Base-by-base conservation (phyloP, 2,113 vertebrate species). In the Oxyruncus cristatus region DNA sequence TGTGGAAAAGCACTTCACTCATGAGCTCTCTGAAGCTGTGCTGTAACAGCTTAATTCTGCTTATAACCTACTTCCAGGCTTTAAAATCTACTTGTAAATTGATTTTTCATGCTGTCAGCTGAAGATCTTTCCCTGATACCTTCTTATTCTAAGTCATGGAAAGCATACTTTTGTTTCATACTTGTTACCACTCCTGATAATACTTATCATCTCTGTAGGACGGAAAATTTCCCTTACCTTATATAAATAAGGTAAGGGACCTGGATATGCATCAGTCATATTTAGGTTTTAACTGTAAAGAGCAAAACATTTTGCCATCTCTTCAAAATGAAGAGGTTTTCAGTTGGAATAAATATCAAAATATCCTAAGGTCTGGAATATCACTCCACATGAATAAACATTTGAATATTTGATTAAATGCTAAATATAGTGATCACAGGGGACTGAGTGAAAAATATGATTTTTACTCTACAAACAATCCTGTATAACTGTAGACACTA, bases 31-130 rank as follows among this genome's bases (percentile, higher is more conserved):
- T 75, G n/a, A 80, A 66, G 37, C 41, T 87, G 17, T 24, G 28
- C 28, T 91, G 46, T 41, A 89, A 76, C 17, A 77, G 32, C 26
- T 84, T 88, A 79, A 76, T 89, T 94, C 75, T 74, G 12, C 22
- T 93, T 42, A 41, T 61, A 88, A 35, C 28, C 67, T 77, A 83
- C 23, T 58, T 82, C 53, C 26, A 93, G 52, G 22, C 26, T 94
- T 93, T 85, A 92, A 92, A 94, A 84, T 88, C 39, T 95, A n/a
- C 63, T 80, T 88, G 35, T 67, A 96, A 91, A 87, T 53, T 86
- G 46, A 93, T 96, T 94, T 94, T 96, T 91, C 61, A 66, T 1
- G 0, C n/a, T 67, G 21, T 68, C 88, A 88, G 2, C 41, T 66
- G 61, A 88, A 88, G 62, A 73, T 78, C 11, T 88, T 88, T 89